Evolutionary conservation across 1,140 invertebrate genomes (phyloP).

Genomic region (Zaprionus capensis): DNA sequence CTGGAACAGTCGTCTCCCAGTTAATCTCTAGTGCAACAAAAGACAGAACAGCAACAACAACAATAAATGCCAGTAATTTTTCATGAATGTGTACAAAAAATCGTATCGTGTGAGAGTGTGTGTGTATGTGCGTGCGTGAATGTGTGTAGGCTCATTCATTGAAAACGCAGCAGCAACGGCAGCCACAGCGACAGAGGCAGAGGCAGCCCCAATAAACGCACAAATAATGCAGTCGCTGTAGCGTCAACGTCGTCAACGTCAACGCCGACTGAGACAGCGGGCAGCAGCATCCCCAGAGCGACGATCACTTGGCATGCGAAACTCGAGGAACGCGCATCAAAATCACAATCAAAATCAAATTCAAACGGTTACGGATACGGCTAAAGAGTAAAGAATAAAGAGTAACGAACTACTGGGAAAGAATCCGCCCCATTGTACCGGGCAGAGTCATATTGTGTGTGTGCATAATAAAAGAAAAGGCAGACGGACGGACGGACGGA

Average conservation of each 20-base stretch:
- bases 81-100: constrained; percentile 64
- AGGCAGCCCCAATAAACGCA: constrained; percentile 30
- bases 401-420: constrained; percentile 59
- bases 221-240: constrained; percentile 66
- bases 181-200: too few species aligned
- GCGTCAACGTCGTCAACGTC: constrained; percentile 23
- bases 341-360: constrained; percentile 44
- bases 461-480: constrained; percentile 28
- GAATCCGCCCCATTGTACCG: constrained; percentile 27
- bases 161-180: constrained; percentile 47
- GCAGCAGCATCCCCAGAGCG: constrained; percentile 38
- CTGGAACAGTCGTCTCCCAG: constrained; percentile 28
- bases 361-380: constrained; percentile 56
- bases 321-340: constrained; percentile 79
- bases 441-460: constrained; percentile 50
- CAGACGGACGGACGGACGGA: constrained; percentile 32
- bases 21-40: constrained; percentile 47
- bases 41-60: constrained; percentile 34
- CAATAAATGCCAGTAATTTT: constrained; percentile 68
- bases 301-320: constrained; percentile 79
- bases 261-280: constrained; percentile 29
- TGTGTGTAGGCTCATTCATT: constrained; percentile 69
- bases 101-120: constrained; percentile 43
- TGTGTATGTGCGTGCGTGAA: constrained; percentile 18
- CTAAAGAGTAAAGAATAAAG: constrained; percentile 19